Evolutionary conservation across 30 jellyfish, hydroid and myxozoan genomes (phyloP).

Genomic region (Aurelia coerulea): DNA sequence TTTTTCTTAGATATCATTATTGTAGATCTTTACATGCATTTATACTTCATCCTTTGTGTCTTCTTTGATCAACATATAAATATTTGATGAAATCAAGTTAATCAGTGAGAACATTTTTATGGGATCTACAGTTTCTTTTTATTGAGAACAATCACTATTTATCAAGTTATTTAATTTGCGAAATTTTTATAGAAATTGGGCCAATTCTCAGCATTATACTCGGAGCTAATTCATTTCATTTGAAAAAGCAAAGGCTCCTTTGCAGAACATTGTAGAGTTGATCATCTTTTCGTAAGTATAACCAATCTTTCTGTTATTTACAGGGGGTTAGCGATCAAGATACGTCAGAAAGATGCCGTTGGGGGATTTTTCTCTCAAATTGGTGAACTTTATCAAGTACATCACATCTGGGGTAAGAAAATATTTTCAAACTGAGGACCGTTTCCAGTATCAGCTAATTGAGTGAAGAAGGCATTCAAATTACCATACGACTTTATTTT

Average conservation of each 20-base stretch:
- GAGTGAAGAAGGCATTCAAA: no score
- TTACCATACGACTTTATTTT: no score
- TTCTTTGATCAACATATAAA: neutral
- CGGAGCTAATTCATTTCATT: no score
- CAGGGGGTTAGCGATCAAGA: constrained; percentile 96
- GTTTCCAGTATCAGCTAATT: no score
- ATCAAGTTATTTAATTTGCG: no score
- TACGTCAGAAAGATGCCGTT: constrained; percentile 93
- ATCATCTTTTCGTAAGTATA: no score
- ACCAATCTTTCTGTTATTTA: neutral
- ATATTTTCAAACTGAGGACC: no score
- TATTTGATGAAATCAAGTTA: neutral
- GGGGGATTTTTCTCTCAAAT: constrained; percentile 99
- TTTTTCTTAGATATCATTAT: no score
- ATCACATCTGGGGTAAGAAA: constrained; percentile 95
- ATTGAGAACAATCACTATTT: neutral
- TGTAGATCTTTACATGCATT: neutral
- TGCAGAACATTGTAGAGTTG: no score
- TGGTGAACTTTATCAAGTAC: constrained; percentile 93
- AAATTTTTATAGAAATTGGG: no score
- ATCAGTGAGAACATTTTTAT: neutral
- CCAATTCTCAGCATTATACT: no score
- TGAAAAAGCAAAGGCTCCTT: no score
- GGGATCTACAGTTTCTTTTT: neutral
- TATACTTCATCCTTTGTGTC: neutral